phyloP scores from a whole-genome alignment of 2,797 vertebrate genomes.

The Allobates femoralis region DNA sequence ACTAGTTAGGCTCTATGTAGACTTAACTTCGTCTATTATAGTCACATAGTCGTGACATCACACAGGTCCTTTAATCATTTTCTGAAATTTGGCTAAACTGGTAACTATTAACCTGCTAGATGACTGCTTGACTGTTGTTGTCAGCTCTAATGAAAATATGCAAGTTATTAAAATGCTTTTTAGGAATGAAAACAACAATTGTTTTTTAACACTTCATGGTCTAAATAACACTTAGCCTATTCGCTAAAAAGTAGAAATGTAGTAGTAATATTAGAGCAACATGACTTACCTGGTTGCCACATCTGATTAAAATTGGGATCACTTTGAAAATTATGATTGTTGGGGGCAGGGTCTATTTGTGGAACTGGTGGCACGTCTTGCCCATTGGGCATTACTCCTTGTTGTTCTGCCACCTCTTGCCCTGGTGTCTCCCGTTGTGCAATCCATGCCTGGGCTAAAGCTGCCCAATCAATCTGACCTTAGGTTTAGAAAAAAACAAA shows the following conservation, averaged over 20 bases:
- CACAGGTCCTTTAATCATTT: too few relatives aligned
- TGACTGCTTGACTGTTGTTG: too few relatives aligned
- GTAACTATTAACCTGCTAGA: too few relatives aligned
- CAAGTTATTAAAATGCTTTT: too few relatives aligned
- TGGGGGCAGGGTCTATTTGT: constrained; percentile 72
- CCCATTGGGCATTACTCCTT: constrained; percentile 87
- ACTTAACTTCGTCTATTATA: too few relatives aligned
- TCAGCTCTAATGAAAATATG: too few relatives aligned
- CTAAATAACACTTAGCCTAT: too few relatives aligned
- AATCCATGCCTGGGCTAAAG: constrained; percentile 98
- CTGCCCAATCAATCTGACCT: constrained; percentile 99
- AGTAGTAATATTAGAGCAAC: neutral
- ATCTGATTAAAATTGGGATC: constrained; percentile 93
- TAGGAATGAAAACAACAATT: too few relatives aligned
- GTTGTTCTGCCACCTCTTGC: constrained; percentile 80
- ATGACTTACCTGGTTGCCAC: constrained; percentile 91
- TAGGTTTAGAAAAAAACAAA: constrained; percentile 52
- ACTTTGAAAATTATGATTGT: constrained; percentile 92
- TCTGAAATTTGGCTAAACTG: too few relatives aligned
- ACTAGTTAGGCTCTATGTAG: too few relatives aligned
- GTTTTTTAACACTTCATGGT: too few relatives aligned
- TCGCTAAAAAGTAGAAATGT: neutral
- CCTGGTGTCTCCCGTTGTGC: constrained; percentile 95
- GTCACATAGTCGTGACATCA: too few relatives aligned
- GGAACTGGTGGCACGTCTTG: constrained; percentile 89